Percentiles rank a stretch among this genome's conserved stretches.
Conservation (phyloP, 2,113 vertebrate species). For the Vulpes vulpes region DNA sequence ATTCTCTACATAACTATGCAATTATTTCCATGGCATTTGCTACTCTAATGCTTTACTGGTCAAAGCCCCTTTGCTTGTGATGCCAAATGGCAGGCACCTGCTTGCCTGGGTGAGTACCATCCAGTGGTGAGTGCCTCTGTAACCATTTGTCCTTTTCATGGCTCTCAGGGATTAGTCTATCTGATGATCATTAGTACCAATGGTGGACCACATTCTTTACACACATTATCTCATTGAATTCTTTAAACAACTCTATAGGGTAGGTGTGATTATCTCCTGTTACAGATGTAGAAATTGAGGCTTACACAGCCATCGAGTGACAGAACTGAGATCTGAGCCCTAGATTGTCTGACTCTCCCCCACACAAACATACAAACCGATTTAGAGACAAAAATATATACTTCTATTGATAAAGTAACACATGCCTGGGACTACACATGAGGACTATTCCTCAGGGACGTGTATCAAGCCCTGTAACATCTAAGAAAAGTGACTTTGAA, state of each 20-base stretch:
- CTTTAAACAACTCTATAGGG: background rate
- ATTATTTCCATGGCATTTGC: conserved; percentile 69
- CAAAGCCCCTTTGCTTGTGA: conserved; percentile 71
- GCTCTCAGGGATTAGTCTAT: conserved; percentile 50
- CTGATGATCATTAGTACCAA: background rate
- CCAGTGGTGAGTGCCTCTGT: conserved; percentile 65
- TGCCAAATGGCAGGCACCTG: conserved; percentile 66
- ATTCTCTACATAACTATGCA: conserved; percentile 74
- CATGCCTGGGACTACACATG: background rate
- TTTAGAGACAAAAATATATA: background rate
- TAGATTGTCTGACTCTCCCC: background rate
- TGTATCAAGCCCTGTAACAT: background rate
- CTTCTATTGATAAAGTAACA: background rate
- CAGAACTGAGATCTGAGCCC: conserved; percentile 18
- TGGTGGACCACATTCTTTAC: background rate
- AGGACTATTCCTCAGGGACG: background rate
- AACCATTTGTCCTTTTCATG: conserved; percentile 67
- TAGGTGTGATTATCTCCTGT: background rate
- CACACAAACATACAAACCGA: background rate
- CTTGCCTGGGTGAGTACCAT: conserved; percentile 71
- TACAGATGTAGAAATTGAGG: conserved; percentile 40
- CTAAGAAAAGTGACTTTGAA: conserved; percentile 32
- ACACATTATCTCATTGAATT: conserved; percentile 15
- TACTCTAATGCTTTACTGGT: conserved; percentile 68
- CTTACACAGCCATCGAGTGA: background rate